Evolutionary conservation across 1,140 invertebrate species (phyloP).

Genomic region (Glossosoma conforme): DNA sequence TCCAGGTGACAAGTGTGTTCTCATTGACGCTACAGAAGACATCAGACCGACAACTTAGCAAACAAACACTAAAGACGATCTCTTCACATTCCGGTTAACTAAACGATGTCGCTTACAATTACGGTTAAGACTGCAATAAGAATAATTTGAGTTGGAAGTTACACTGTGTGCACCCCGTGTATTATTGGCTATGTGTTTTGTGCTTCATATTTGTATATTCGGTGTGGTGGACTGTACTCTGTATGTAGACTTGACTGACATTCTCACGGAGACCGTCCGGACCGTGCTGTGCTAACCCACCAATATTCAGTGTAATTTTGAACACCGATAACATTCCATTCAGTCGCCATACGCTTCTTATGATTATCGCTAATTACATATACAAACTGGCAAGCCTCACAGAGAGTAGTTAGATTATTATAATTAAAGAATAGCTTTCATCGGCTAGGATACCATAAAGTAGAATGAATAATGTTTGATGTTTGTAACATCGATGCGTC

Average conservation of each 20-base stretch:
- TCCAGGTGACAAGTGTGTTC: conserved; percentile 64
- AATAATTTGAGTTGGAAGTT: conserved; percentile 28
- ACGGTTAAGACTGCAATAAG: conserved; percentile 24
- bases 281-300: conserved; percentile 27
- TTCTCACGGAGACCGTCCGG: conserved; percentile 24
- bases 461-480: neutral
- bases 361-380: conserved; percentile 21
- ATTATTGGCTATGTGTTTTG: conserved; percentile 32
- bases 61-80: conserved; percentile 27
- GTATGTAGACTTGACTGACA: conserved; percentile 28
- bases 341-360: conserved; percentile 23
- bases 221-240: conserved; percentile 29
- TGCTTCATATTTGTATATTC: conserved; percentile 28
- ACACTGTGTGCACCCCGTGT: conserved; percentile 32
- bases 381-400: conserved; percentile 14
- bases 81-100: conserved; percentile 21
- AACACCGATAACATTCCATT: conserved; percentile 28
- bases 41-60: conserved; percentile 48
- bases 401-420: conserved; percentile 18
- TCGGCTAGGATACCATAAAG: conserved; percentile 9
- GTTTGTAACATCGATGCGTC: conserved; percentile 4
- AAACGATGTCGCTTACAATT: conserved; percentile 24
- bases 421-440: conserved; percentile 19
- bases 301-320: conserved; percentile 31
- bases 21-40: conserved; percentile 60